Conservation (phyloP, 2,113 vertebrate genomes). For the Chaetodon auriga region DNA sequence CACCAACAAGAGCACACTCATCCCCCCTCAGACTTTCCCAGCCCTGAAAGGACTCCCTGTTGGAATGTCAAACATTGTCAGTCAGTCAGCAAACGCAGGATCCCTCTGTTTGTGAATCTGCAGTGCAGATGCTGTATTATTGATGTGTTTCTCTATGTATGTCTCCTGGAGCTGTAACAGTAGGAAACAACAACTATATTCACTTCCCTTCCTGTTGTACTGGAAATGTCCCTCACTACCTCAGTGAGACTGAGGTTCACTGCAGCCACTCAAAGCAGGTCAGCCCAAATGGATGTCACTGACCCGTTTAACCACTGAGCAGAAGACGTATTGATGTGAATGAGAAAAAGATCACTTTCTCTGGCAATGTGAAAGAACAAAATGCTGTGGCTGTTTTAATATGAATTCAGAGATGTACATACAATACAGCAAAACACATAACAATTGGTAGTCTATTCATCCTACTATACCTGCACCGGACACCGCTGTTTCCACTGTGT, state of each 20-base stretch:
- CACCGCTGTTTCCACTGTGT: neutral
- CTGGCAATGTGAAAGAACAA: neutral
- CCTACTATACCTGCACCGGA: too few relatives aligned
- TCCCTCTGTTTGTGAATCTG: neutral
- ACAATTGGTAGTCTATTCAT: too few relatives aligned
- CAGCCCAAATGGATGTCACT: too few relatives aligned
- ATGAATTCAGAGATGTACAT: too few relatives aligned
- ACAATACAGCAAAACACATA: too few relatives aligned
- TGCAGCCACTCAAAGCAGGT: neutral
- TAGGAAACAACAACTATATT: neutral
- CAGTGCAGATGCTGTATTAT: neutral
- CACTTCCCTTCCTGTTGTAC: neutral
- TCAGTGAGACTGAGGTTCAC: neutral
- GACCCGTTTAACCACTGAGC: neutral
- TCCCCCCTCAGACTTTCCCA: neutral
- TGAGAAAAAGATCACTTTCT: neutral
- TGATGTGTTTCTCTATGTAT: neutral
- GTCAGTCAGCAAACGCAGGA: neutral
- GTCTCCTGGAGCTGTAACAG: neutral
- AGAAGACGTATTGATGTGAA: too few relatives aligned
- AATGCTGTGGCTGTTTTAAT: neutral
- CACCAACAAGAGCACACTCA: neutral
- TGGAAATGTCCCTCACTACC: neutral
- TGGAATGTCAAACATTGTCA: constrained; percentile 23
- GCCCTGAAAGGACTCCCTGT: constrained; percentile 1